Evolutionary conservation across 2,888 invertebrate species (phyloP), one percentile per base, ranked within the genome.

Genomic region (Conus canariensis): DNA sequence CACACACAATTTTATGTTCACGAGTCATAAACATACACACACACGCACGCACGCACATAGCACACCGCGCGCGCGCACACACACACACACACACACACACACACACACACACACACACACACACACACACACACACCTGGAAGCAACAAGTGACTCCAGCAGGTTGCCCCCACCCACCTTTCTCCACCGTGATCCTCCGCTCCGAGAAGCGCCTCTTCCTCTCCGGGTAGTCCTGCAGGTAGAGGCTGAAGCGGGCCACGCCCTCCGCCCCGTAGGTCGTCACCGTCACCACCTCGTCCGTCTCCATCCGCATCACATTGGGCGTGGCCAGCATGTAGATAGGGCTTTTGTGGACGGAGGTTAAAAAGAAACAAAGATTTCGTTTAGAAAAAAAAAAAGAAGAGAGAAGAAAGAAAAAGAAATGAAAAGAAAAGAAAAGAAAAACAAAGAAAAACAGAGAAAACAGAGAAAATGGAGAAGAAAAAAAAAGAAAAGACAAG

Each of bases 291-390:
- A 91, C 90, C 83, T 94, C 94, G 16, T 92, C 91, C 58, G 92
- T 90, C 77, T 94, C 91, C 74, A 93, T 91, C 7, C 94, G 92
- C 22, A 94, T 85, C 59, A 93, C 91, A 85, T 93, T 93, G 9
- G 94, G 94, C 0, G 91, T 90, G 60, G 92, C 91, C 22, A 93
- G 91, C 85, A 93, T 91, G 80, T 92, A 93, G 25, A 90, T 70
- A 25, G 91, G 91, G 14, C 90, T 90, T 80, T 12, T 85, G 85
- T 25, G 19, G 12, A 64, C 10, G 16, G 64, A 64, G 16, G 12
- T 64, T 64, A 5, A 64, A 64, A 4, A 7, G 64, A 64, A 64
- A 64, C 64, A 64, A 64, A 64, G 64, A 7, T 14, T 16, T 64
- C 16, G 64, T 14, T 14, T 14, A 64, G 64, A 64, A 64, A 16